A percentile compares a stretch with the other conserved stretches of the same genome.
Evolutionary conservation across 1,140 invertebrate species (phyloP).

Genomic region (Chionoecetes opilio): DNA sequence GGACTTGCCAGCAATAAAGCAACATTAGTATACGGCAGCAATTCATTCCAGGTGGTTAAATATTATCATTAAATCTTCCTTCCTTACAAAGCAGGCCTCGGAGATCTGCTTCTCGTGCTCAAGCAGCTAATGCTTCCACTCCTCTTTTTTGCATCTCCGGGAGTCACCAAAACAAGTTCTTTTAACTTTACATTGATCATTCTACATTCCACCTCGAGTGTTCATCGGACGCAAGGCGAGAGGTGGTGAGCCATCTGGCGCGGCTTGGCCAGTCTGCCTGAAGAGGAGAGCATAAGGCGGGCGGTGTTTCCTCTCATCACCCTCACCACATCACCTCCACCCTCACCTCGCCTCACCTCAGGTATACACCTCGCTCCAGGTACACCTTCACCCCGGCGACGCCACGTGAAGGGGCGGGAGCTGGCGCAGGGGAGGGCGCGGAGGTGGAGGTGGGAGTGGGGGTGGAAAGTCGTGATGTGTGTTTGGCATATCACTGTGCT

Average conservation of each 20-base stretch:
- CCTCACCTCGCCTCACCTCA: constrained; percentile 12
- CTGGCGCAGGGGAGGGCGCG: neutral
- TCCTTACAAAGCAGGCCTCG: neutral
- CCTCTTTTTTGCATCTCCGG: neutral
- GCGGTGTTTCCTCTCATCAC: constrained; percentile 69
- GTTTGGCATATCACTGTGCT: constrained; percentile 57
- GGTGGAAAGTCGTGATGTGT: constrained; percentile 41
- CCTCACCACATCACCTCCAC: neutral
- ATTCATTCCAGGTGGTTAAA: neutral
- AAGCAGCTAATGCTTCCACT: neutral
- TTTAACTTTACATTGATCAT: neutral
- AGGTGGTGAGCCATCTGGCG: neutral
- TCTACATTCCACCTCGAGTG: neutral
- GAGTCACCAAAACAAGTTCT: neutral
- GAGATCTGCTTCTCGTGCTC: neutral
- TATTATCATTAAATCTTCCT: neutral
- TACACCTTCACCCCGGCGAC: constrained; percentile 20
- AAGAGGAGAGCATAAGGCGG: constrained; percentile 33
- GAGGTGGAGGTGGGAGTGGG: neutral
- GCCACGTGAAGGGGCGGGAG: neutral
- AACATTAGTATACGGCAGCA: neutral
- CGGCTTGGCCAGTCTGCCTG: constrained; percentile 11
- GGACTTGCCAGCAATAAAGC: neutral
- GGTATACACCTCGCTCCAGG: neutral
- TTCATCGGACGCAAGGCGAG: neutral